Conservation (phyloP, 2,113 vertebrate genomes). For the Sinocyclocheilus grahami region DNA sequence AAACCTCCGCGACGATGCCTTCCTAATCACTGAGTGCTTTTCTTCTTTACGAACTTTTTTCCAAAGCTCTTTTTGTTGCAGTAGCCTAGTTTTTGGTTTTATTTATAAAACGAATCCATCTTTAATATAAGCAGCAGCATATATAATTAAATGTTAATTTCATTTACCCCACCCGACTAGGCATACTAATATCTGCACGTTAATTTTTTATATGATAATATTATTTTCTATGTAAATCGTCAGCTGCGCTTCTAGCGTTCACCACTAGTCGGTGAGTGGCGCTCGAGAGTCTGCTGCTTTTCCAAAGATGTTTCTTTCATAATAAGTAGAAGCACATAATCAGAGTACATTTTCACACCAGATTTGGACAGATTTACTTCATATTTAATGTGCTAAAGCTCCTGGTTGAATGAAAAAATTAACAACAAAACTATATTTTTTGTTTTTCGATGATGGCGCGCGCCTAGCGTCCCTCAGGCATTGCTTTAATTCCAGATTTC, state of each 20-base stretch:
- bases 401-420: neutral
- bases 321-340: neutral
- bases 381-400: neutral
- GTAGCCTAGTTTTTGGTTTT: neutral
- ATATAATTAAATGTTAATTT: neutral
- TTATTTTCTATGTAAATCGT: neutral
- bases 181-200: neutral
- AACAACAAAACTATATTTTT: neutral
- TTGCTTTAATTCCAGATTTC: slow-evolving; percentile 3
- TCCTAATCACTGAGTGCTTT: neutral
- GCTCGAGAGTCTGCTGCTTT: neutral
- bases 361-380: neutral
- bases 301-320: neutral
- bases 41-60: neutral
- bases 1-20: neutral
- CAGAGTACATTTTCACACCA: neutral
- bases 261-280: neutral
- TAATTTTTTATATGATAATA: neutral
- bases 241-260: neutral
- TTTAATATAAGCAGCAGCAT: neutral
- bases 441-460: neutral
- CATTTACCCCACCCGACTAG: neutral
- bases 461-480: neutral
- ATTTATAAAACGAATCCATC: neutral
- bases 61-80: no score